Base-by-base conservation (phyloP, 1,140 invertebrate genomes). In the Leptinotarsa undecemlineata region DNA sequence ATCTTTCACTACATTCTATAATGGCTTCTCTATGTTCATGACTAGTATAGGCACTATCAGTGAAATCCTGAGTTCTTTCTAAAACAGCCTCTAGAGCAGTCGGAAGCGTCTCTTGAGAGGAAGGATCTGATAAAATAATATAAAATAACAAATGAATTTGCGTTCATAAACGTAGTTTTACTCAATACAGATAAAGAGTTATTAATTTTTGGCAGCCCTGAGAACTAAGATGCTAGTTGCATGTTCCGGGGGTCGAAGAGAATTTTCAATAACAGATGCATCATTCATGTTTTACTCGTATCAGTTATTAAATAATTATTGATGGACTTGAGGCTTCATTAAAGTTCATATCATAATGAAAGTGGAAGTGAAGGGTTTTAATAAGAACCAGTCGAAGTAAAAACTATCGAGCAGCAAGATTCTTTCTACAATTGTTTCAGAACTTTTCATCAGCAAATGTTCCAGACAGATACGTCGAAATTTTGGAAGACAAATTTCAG, bases 11-110 rank as follows among this genome's bases (percentile, higher is more conserved):
- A 72, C 82, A 79, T 73, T 84, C 82, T 79, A 85, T 78, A 79
- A 85, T 85, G 64, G 95, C 95, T 87, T 99, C 96, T 70, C 98
- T 90, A 86, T 99, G 96, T 81, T 98, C 95, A 86, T 99, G 97
- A 79, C 92, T 95, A 48, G 98, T 99, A 86, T 99, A 99, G 71
- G 98, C 96, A 72, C 97, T 99, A 86, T 99, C 98, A 14, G 98
- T 99, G 87, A 99, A 99, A 86, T 99, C 98, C 87, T 98, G 96
- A 70, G 96, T 98, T 80, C 96, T 91, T 86, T 99, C 98, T 47
- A 97, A 91, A 20, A 99, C 91, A 48, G 93, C 91, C 73, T 98
- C 96, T 79, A 99, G 89, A 42, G 95, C 94, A 76, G 90, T 84
- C 1, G 92, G 91, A 20, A 99, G 88, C 26, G 95, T 92, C 78